A percentile compares a stretch with the other conserved stretches of the same genome.
These are phyloP conservation scores for Spatula versicolor DNA, from an alignment of 2,797 vertebrate species.

Conservation along the genomic window DNA sequence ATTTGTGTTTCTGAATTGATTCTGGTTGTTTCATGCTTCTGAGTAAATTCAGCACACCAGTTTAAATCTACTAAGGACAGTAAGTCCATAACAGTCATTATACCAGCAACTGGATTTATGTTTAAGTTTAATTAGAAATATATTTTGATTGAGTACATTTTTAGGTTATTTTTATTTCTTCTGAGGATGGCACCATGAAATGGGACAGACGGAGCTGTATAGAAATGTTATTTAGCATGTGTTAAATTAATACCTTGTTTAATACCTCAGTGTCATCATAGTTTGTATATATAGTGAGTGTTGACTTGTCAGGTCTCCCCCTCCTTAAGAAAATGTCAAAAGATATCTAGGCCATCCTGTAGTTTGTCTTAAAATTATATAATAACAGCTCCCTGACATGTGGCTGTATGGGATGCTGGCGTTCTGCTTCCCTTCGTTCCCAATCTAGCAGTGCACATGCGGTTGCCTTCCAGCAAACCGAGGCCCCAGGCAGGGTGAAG, in stretches of 20 bases:
- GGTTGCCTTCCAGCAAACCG: not conserved
- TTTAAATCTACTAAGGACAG: not conserved
- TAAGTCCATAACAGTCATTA: not conserved
- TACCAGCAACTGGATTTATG: not conserved
- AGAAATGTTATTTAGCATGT: not conserved
- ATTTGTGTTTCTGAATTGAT: slow-evolving; percentile 23
- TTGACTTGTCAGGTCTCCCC: not conserved
- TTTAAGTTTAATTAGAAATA: not conserved
- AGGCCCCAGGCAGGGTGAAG: not conserved
- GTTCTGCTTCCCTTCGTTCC: not conserved
- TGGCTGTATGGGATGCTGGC: not conserved
- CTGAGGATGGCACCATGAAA: not conserved
- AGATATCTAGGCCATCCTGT: not conserved
- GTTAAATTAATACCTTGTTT: not conserved
- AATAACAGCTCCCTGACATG: not conserved
- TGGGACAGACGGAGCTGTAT: not conserved
- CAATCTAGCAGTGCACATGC: accelerated
- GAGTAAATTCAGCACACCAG: not conserved
- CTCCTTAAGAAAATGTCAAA: not conserved
- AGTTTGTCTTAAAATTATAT: not conserved
- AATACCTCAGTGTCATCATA: not conserved
- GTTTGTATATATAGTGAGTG: not conserved
- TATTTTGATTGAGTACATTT: not conserved
- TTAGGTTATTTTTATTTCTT: not conserved
- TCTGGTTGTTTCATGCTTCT: not conserved